These are phyloP conservation scores for Phengaris alcon DNA, from an alignment of 2,888 invertebrate species.

Conservation along the genomic window DNA sequence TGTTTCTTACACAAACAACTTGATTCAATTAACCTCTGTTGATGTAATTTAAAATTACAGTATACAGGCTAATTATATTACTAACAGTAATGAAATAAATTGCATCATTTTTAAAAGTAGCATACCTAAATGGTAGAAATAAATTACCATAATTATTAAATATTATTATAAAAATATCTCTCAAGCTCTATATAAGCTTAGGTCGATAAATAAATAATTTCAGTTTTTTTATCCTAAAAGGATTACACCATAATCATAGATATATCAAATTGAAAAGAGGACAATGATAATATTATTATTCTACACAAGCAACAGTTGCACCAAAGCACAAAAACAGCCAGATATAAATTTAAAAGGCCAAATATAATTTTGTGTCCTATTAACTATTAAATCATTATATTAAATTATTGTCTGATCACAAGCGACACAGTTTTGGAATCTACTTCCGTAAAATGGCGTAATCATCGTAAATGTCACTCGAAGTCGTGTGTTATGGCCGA, in stretches of 20 bases:
- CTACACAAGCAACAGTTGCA: background rate
- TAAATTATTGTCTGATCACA: slow-evolving; percentile 3
- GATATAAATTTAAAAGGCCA: background rate
- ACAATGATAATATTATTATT: background rate
- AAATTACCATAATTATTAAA: too few relatives aligned
- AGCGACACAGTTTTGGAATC: background rate
- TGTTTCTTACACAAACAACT: background rate
- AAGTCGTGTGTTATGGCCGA: background rate
- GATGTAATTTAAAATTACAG: background rate
- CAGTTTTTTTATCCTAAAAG: too few relatives aligned
- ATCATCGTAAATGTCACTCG: slow-evolving; percentile 24
- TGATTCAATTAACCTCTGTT: background rate
- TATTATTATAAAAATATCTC: too few relatives aligned
- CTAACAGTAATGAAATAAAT: too few relatives aligned
- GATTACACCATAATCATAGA: background rate
- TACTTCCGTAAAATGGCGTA: slow-evolving; percentile 21
- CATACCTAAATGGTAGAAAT: too few relatives aligned
- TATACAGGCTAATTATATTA: too few relatives aligned
- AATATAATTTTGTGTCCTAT: background rate
- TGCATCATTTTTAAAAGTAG: too few relatives aligned
- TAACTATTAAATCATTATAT: background rate
- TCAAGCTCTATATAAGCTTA: too few relatives aligned
- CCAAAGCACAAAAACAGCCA: background rate
- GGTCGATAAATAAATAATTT: too few relatives aligned
- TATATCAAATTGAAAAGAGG: too few relatives aligned